Percentiles rank a stretch among this genome's conserved stretches.
Evolutionary conservation across 2,888 invertebrate genomes (phyloP).

Genomic region (Oligia strigilis): DNA sequence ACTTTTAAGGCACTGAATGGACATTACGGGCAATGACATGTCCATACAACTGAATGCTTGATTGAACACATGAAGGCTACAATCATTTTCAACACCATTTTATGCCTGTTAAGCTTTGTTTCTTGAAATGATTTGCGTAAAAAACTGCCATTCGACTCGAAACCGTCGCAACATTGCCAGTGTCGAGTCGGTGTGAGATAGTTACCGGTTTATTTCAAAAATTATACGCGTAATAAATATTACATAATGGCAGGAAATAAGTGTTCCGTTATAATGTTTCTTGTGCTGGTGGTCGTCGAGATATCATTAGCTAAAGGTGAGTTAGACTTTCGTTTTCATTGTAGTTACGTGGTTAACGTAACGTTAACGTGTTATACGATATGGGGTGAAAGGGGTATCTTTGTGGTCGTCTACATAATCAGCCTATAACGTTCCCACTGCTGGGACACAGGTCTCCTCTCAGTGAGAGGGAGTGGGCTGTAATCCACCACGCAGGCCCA

Average conservation of each 20-base stretch:
- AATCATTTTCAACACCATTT: constrained; percentile 60
- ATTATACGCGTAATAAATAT: constrained; percentile 44
- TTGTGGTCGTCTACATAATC: not conserved
- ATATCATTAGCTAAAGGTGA: constrained; percentile 60
- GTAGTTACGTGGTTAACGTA: constrained; percentile 1
- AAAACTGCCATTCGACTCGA: constrained; percentile 68
- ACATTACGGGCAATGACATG: constrained; percentile 45
- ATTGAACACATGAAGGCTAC: constrained; percentile 55
- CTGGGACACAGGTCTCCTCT: too few species aligned
- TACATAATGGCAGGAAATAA: constrained; percentile 58
- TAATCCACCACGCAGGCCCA: too few species aligned
- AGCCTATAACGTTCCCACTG: too few species aligned
- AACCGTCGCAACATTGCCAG: constrained; percentile 60
- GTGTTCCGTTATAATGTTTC: constrained; percentile 47
- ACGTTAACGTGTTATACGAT: not conserved
- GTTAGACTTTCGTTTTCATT: constrained; percentile 52
- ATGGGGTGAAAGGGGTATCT: not conserved
- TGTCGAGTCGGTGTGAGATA: constrained; percentile 44
- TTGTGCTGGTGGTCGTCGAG: constrained; percentile 48
- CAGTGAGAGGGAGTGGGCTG: too few species aligned
- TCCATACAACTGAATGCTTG: constrained; percentile 57
- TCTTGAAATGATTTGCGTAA: constrained; percentile 60
- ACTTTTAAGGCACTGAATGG: constrained; percentile 22
- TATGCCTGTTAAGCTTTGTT: constrained; percentile 61
- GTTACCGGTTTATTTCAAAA: constrained; percentile 37